A percentile compares a stretch with the other conserved stretches of the same genome.
These are phyloP conservation scores for Argyresthia albistria DNA, from an alignment of 2,888 invertebrate species.

Conservation along the genomic window DNA sequence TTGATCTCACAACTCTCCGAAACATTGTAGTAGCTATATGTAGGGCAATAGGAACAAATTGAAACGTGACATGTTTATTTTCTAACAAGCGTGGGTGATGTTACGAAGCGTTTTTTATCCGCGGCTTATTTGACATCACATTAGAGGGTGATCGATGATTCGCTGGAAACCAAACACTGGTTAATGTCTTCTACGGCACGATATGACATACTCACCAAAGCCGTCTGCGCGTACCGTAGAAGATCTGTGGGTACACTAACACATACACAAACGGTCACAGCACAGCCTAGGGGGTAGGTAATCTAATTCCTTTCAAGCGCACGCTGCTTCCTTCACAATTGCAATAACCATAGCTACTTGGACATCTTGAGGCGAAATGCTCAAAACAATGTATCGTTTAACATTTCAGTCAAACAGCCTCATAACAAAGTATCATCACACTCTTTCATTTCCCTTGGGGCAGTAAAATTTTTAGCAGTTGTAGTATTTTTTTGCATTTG, in stretches of 20 bases:
- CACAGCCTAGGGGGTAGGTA: slow-evolving; percentile 32
- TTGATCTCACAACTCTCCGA: background rate
- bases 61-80: too few species aligned
- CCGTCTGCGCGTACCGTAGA: background rate
- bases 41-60: background rate
- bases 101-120: background rate
- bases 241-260: slow-evolving; percentile 11
- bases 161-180: slow-evolving; percentile 4
- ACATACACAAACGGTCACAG: slow-evolving; percentile 30
- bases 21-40: background rate
- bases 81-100: too few species aligned
- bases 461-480: too few species aligned
- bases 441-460: too few species aligned
- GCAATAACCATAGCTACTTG: too few species aligned
- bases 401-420: too few species aligned
- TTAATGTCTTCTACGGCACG: slow-evolving; percentile 19
- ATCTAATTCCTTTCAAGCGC: slow-evolving; percentile 21
- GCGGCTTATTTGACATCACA: background rate
- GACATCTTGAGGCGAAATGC: too few species aligned
- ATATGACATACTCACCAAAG: slow-evolving; percentile 25
- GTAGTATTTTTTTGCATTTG: too few species aligned
- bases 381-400: too few species aligned
- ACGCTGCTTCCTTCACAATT: slow-evolving; percentile 24
- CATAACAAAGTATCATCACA: too few species aligned
- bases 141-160: background rate